These are phyloP conservation scores for Shinisaurus crocodilurus DNA, from an alignment of 2,113 vertebrate species.

Conservation along the genomic window DNA sequence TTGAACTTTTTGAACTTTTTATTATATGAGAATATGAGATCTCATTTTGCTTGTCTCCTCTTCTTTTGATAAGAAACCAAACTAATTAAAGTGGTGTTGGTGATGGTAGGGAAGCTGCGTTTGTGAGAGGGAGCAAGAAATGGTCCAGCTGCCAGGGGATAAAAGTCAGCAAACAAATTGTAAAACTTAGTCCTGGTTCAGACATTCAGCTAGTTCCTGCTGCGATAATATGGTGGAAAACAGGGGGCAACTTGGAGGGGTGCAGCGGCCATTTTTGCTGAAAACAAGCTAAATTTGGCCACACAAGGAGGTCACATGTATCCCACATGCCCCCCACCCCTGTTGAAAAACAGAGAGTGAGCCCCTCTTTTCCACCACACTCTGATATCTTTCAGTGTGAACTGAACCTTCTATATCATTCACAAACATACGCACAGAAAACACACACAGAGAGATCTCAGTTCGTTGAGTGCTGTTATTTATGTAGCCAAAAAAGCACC, in stretches of 20 bases:
- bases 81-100: conserved; percentile 58
- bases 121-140: conserved; percentile 13
- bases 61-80: conserved; percentile 45
- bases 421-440: not conserved
- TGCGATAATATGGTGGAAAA: not conserved
- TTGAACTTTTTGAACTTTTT: conserved; percentile 19
- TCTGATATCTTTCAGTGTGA: not conserved
- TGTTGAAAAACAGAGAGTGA: not conserved
- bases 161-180: conserved; percentile 53
- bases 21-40: conserved; percentile 38
- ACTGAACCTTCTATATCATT: not conserved
- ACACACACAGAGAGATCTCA: not conserved
- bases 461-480: not conserved
- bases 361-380: not conserved
- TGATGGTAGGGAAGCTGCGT: conserved; percentile 39
- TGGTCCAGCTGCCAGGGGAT: conserved; percentile 16
- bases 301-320: too few species aligned
- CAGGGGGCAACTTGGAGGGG: not conserved
- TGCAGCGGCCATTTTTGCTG: too few species aligned
- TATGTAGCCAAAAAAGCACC: not conserved
- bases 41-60: not conserved
- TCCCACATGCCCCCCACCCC: too few species aligned
- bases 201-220: not conserved
- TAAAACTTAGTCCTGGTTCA: conserved; percentile 1
- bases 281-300: too few species aligned